These are phyloP conservation scores for Andrena camellia DNA, from an alignment of 2,888 invertebrate genomes.

Conservation along the genomic window DNA sequence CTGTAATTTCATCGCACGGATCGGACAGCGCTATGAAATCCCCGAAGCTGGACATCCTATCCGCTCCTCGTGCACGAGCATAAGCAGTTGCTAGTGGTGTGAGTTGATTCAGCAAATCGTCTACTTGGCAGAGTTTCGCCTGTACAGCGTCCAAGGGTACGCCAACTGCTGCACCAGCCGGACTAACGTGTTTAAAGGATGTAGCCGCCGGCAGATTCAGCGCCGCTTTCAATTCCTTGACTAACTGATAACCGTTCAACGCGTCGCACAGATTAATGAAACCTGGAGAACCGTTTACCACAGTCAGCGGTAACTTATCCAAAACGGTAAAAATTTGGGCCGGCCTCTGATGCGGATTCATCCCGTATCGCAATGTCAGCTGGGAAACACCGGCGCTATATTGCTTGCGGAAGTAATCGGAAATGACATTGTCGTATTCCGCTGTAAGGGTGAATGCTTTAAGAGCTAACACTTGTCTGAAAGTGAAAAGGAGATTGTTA, in stretches of 20 bases:
- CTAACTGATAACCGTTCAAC: conserved; percentile 98
- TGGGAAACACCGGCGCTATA: conserved; percentile 93
- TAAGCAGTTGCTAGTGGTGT: conserved; percentile 96
- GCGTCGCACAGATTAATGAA: conserved; percentile 99
- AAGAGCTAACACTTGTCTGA: conserved; percentile 91
- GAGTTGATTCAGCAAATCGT: conserved; percentile 91
- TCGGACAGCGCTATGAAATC: conserved; percentile 98
- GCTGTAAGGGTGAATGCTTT: conserved; percentile 99
- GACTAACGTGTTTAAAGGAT: conserved; percentile 99
- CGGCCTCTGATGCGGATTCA: conserved; percentile 99
- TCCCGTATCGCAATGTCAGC: conserved; percentile 95
- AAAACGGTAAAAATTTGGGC: conserved; percentile 95
- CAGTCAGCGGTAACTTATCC: conserved; percentile 92
- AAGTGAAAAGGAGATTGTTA: conserved; percentile 69
- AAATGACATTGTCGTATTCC: conserved; percentile 96
- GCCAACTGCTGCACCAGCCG: conserved; percentile 98
- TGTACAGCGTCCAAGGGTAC: conserved; percentile 90
- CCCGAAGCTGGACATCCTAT: conserved; percentile 99
- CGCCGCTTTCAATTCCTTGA: conserved; percentile 93
- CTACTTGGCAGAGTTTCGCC: conserved; percentile 97
- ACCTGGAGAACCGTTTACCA: conserved; percentile 97
- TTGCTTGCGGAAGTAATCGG: conserved; percentile 97
- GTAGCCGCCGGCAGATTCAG: conserved; percentile 95
- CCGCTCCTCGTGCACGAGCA: conserved; percentile 98
- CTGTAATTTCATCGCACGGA: conserved; percentile 95